These are phyloP conservation scores for Cygnus atratus DNA, from an alignment of 2,113 vertebrate genomes.

Conservation along the genomic window DNA sequence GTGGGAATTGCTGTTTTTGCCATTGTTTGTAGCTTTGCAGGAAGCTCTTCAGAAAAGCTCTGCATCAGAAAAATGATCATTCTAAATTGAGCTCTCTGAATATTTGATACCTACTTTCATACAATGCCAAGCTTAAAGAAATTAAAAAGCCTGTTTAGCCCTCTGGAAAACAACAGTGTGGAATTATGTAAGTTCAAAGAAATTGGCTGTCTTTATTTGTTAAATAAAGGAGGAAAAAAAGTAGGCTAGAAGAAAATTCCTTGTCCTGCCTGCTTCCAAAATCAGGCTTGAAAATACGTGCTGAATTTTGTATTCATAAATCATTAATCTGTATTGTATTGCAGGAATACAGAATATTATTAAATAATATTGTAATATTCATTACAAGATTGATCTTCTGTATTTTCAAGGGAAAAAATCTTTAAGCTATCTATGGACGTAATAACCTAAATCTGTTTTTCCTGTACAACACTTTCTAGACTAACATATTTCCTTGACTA, in stretches of 20 bases:
- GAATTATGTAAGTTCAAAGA: constrained; percentile 20
- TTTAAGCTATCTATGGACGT: not conserved
- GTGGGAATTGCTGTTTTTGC: not conserved
- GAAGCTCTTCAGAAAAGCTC: constrained; percentile 43
- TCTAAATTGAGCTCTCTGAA: constrained; percentile 38
- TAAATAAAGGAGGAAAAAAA: not conserved
- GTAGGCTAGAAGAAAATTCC: not conserved
- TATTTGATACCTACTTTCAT: constrained; percentile 63
- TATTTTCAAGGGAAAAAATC: not conserved
- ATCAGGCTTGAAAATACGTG: not conserved
- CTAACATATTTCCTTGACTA: not conserved
- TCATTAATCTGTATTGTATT: not conserved
- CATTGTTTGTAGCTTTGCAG: constrained; percentile 7
- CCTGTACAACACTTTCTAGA: not conserved
- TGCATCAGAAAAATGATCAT: constrained; percentile 49
- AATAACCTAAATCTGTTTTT: not conserved
- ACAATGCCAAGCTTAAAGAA: constrained; percentile 49
- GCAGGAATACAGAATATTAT: not conserved
- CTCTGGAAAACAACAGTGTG: constrained; percentile 23
- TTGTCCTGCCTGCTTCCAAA: not conserved
- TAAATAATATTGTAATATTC: not conserved
- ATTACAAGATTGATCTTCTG: not conserved
- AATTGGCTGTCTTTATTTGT: not conserved
- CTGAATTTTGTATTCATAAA: not conserved
- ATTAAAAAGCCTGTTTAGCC: constrained; percentile 23